Conservation (phyloP, 92 coral and sea anemone genomes). For the Siderastrea siderea region DNA sequence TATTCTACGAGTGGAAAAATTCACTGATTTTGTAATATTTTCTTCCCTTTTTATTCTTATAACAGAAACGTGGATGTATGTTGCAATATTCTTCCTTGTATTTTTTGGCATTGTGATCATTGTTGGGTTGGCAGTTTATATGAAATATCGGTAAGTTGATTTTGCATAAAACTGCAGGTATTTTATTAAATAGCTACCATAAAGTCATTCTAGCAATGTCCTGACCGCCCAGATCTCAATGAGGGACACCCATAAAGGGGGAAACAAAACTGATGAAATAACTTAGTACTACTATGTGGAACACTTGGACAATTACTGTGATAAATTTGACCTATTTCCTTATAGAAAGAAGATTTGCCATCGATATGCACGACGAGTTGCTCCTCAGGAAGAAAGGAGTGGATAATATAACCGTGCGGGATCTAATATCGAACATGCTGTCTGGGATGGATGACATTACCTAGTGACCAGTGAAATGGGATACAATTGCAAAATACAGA, state of each 20-base stretch:
- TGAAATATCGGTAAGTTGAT: not conserved
- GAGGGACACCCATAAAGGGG: too few relatives aligned
- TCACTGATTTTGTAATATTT: too few relatives aligned
- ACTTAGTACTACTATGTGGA: too few relatives aligned
- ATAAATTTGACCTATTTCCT: not conserved
- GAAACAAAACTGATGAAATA: too few relatives aligned
- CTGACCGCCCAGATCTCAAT: too few relatives aligned
- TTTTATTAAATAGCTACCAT: too few relatives aligned
- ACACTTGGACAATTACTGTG: too few relatives aligned
- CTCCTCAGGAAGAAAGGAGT: not conserved
- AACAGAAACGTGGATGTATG: not conserved
- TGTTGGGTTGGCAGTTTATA: not conserved
- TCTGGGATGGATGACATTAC: not conserved
- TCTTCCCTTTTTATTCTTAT: not conserved
- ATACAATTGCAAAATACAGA: too few relatives aligned
- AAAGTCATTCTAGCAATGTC: too few relatives aligned
- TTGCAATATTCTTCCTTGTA: not conserved
- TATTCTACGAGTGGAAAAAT: too few relatives aligned
- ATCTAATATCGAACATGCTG: too few relatives aligned
- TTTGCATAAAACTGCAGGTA: not conserved
- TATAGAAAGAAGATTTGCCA: not conserved
- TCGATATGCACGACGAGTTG: not conserved
- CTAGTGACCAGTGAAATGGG: not conserved
- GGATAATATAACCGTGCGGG: not conserved
- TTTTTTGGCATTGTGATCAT: not conserved